Evolutionary conservation across 2,888 invertebrate species (phyloP).

Genomic region (Coenonympha glycerion): DNA sequence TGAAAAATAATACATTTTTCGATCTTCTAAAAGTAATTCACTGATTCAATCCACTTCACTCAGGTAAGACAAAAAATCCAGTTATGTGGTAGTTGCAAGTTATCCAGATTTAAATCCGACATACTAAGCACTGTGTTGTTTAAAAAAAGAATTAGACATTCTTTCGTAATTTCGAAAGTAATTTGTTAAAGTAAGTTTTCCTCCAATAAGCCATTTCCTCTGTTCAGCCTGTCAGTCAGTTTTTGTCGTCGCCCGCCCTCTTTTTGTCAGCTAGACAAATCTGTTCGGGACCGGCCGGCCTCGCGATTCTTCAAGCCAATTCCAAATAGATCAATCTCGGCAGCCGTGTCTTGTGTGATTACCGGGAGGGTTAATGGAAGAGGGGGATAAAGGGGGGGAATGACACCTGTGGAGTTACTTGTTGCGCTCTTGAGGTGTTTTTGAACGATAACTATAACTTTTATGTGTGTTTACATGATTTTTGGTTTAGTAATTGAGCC

Average conservation of each 20-base stretch:
- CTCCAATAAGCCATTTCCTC: background rate
- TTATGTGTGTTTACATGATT: too few species aligned
- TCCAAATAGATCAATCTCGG: constrained; percentile 50
- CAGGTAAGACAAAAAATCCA: too few species aligned
- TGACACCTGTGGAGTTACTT: constrained; percentile 44
- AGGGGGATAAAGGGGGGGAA: constrained; percentile 17
- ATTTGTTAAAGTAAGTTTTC: background rate
- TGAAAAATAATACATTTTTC: too few species aligned
- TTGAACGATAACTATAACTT: background rate
- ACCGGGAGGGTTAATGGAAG: constrained; percentile 37
- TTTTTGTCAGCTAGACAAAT: constrained; percentile 21
- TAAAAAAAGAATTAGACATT: too few species aligned
- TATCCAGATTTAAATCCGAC: too few species aligned
- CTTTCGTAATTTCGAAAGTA: background rate
- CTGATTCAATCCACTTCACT: too few species aligned
- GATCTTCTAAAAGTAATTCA: too few species aligned
- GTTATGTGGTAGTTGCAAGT: too few species aligned
- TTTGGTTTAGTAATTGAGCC: too few species aligned
- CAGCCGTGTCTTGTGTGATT: constrained; percentile 52
- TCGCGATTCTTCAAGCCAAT: constrained; percentile 21
- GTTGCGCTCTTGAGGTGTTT: constrained; percentile 26
- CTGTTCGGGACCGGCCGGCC: constrained; percentile 6
- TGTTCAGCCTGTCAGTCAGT: background rate
- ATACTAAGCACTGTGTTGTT: too few species aligned
- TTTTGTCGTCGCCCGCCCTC: background rate